Evolutionary conservation across 2,113 vertebrate species (phyloP), one percentile per base, ranked within the genome.

Genomic region (Oryzias curvinotus): DNA sequence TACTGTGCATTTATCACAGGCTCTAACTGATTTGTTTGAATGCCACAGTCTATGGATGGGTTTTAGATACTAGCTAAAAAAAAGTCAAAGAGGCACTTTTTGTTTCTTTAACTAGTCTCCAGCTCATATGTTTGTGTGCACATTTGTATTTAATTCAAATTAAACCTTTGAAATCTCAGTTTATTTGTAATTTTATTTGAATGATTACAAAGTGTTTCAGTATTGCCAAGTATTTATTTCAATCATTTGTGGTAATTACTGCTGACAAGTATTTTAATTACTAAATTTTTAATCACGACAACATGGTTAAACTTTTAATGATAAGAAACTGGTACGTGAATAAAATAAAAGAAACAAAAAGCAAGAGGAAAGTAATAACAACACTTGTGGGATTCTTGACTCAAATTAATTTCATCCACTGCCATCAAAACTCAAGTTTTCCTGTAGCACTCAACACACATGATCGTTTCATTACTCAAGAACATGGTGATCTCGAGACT

Each of bases 401-500:
- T 63, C 50, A 73, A 36, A 70, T 78, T 69, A 70, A 70, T 36
- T 36, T 10, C 36, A 36, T 36, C 10, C 8, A 36, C 28, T 36
- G 36, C 36, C 53, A 64, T 68, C 0, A 68, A 47, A 21, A 14
- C 4, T 51, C 15, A 21, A 75, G 60, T 18, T 50, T 42, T 21
- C 7, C 8, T 19, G 64, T 82, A 90, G 72, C 90, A 92, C 49
- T 4, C 52, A 15, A 28, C 23, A 68, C 89, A 92, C 30, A 73
- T 63, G 63, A 91, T 55, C 50, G 23, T 30, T 50, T 80, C 75
- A 21, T 46, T 42, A 21, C 57, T 61, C 51, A 79, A 30, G 65
- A 71, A 91, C 53, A 92, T 84, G n/a, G 57, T 3, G n/a, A 21
- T 73, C 54, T 67, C n/a, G 65, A 89, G 1, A 42, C 89, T 79